A percentile compares a stretch with the other conserved stretches of the same genome.
Evolutionary conservation across 37 sponge, comb jelly and placozoan genomes (phyloP).

Genomic region (Amphimedon queenslandica): DNA sequence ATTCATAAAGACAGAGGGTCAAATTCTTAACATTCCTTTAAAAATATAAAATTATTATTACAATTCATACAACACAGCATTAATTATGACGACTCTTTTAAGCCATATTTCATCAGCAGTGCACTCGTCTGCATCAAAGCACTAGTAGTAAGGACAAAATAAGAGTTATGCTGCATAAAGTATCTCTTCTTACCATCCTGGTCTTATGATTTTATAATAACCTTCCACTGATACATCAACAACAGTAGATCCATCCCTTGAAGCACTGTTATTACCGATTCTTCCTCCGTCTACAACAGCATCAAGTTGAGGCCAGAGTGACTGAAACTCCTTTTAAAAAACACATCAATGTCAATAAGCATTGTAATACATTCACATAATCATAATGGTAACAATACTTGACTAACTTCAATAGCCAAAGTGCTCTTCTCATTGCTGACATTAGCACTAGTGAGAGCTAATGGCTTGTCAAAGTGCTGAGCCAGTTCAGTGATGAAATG

Average conservation of each 20-base stretch:
- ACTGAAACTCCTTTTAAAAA: constrained; percentile 76
- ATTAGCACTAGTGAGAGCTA: constrained; percentile 98
- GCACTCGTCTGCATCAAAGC: too few relatives aligned
- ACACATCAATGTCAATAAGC: not conserved
- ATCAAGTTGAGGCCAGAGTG: constrained; percentile 78
- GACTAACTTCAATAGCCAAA: constrained; percentile 48
- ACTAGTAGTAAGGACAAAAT: too few relatives aligned
- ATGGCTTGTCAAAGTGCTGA: constrained; percentile 45
- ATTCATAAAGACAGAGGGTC: too few relatives aligned
- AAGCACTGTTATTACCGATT: constrained; percentile 14
- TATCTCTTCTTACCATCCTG: constrained; percentile 70
- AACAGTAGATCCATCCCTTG: constrained; percentile 81
- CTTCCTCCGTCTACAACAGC: constrained; percentile 83
- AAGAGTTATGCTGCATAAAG: too few relatives aligned
- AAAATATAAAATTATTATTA: too few relatives aligned
- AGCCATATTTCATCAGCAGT: too few relatives aligned
- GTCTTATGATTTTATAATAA: constrained; percentile 62
- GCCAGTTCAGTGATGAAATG: constrained; percentile 61
- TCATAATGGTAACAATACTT: not conserved
- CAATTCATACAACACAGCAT: too few relatives aligned
- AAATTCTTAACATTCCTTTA: too few relatives aligned
- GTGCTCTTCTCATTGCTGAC: constrained; percentile 62
- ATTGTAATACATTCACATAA: not conserved
- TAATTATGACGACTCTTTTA: too few relatives aligned
- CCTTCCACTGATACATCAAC: constrained; percentile 62